These are phyloP conservation scores for Apoda limacodes DNA, from an alignment of 2,888 invertebrate species.

Conservation along the genomic window DNA sequence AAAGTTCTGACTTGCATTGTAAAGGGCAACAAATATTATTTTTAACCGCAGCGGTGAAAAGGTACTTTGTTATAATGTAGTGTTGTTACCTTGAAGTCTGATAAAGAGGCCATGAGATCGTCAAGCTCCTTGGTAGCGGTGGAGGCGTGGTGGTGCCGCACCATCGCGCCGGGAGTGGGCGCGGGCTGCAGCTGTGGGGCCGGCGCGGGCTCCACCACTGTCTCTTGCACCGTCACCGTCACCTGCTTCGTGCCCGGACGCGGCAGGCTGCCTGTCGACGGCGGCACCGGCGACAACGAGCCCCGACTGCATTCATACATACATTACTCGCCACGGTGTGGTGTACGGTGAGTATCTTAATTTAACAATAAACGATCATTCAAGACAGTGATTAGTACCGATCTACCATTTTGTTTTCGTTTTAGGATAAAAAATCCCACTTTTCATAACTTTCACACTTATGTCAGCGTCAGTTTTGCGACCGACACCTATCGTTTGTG, in stretches of 20 bases:
- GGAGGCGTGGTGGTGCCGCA: conserved; percentile 72
- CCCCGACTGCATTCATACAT: no score
- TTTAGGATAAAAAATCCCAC: no score
- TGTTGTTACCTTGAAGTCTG: conserved; percentile 87
- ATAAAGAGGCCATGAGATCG: conserved; percentile 95
- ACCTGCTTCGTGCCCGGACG: conserved; percentile 69
- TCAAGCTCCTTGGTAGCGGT: conserved; percentile 95
- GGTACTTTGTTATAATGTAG: background rate
- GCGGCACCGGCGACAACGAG: conserved; percentile 25
- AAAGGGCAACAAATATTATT: conserved; percentile 4
- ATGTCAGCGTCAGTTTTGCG: no score
- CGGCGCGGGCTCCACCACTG: conserved; percentile 62
- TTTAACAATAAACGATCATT: no score
- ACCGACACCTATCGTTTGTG: no score
- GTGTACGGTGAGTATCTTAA: no score
- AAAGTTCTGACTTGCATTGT: no score
- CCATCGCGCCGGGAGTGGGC: conserved; percentile 28
- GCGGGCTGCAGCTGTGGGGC: conserved; percentile 41
- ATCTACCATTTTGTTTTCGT: no score
- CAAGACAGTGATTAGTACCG: no score
- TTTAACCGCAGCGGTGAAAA: conserved; percentile 4
- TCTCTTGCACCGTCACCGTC: conserved; percentile 66
- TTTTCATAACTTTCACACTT: no score
- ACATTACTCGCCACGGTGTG: no score
- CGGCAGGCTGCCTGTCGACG: conserved; percentile 38